These are phyloP conservation scores for Tridacna gigas DNA, from an alignment of 2,888 invertebrate species.

Conservation along the genomic window DNA sequence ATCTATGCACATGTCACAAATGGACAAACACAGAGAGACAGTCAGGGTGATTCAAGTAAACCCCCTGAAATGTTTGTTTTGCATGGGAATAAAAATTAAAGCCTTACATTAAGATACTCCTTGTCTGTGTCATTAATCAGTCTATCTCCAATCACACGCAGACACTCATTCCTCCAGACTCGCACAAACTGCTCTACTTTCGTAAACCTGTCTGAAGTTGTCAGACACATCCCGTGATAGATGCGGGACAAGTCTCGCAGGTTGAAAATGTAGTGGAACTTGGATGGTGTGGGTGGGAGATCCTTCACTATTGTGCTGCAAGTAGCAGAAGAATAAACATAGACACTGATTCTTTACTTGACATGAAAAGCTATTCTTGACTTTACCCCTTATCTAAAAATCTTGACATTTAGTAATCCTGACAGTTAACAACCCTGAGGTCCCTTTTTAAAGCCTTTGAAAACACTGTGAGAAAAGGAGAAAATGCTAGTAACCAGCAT, in stretches of 20 bases:
- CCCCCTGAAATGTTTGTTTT: no score
- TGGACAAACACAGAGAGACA: no score
- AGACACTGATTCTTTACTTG: no score
- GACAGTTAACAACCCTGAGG: no score
- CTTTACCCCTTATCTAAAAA: no score
- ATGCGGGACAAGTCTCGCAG: slow-evolving; percentile 95
- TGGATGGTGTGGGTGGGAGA: slow-evolving; percentile 95
- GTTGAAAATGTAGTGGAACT: slow-evolving; percentile 98
- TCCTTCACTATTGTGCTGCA: slow-evolving; percentile 88
- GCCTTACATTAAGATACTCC: slow-evolving; percentile 79
- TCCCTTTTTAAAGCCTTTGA: no score
- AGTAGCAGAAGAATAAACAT: neutral
- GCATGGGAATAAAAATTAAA: no score
- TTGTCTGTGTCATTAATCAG: slow-evolving; percentile 89
- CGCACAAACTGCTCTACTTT: slow-evolving; percentile 90
- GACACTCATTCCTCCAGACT: slow-evolving; percentile 96
- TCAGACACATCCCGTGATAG: slow-evolving; percentile 92
- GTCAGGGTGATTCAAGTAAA: no score
- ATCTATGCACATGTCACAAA: no score
- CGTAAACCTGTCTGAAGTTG: slow-evolving; percentile 90
- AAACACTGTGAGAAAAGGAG: neutral
- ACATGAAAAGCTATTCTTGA: no score
- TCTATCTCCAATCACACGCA: slow-evolving; percentile 94
- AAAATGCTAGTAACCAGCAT: neutral
- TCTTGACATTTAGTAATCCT: no score